Conservation (phyloP, 2,113 vertebrate species). For the Pyrgilauda ruficollis region DNA sequence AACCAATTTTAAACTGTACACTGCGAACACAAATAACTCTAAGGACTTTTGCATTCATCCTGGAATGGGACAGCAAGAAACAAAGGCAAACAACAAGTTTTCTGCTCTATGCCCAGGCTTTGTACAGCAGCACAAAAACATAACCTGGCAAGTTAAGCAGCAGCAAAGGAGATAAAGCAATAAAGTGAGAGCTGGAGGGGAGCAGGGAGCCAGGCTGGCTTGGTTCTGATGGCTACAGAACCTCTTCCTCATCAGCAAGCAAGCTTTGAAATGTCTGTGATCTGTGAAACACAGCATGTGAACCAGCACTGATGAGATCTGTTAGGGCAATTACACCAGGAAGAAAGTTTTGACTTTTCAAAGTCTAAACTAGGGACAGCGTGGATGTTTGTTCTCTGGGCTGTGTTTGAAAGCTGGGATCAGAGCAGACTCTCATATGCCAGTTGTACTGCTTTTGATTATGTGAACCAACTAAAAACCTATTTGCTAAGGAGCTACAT, state of each 20-base stretch:
- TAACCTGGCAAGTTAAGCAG: not conserved
- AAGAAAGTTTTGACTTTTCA: conserved; percentile 4
- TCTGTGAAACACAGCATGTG: conserved; percentile 24
- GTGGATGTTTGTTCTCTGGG: not conserved
- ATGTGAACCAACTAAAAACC: not conserved
- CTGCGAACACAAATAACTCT: not conserved
- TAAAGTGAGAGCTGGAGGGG: not conserved
- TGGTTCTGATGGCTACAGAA: not conserved
- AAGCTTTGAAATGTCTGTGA: not conserved
- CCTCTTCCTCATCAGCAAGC: not conserved
- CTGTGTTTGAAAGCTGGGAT: not conserved
- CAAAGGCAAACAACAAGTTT: not conserved
- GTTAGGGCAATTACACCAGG: not conserved
- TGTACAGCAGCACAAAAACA: not conserved
- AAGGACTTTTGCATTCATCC: not conserved
- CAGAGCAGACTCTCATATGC: not conserved
- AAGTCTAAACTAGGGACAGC: not conserved
- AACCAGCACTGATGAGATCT: conserved; percentile 34
- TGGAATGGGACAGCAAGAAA: not conserved
- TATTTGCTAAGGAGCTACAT: not conserved
- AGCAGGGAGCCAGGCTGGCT: not conserved
- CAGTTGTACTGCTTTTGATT: not conserved
- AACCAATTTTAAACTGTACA: not conserved
- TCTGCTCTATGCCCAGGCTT: not conserved
- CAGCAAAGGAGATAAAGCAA: not conserved